These are phyloP conservation scores for Collichthys lucidus DNA, from an alignment of 2,113 vertebrate species.

Conservation along the genomic window DNA sequence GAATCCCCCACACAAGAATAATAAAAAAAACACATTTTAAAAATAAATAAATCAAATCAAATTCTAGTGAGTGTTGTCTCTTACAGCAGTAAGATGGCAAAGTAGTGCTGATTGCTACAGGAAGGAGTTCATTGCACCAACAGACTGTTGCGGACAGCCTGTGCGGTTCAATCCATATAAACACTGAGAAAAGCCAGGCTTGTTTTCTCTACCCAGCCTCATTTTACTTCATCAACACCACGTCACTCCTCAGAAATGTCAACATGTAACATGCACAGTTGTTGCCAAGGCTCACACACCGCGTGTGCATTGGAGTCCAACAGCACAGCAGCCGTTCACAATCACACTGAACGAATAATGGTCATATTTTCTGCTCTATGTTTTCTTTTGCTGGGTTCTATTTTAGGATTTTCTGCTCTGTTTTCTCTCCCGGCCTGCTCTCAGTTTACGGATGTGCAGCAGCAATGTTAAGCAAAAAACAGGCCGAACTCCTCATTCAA, in stretches of 20 bases:
- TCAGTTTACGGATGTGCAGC: neutral
- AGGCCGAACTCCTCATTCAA: conserved; percentile 7
- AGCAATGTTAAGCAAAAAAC: conserved; percentile 10
- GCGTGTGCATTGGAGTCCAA: neutral
- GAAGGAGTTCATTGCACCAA: neutral
- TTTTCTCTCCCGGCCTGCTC: neutral
- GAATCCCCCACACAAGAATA: neutral
- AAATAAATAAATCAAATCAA: too few species aligned
- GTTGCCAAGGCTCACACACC: neutral
- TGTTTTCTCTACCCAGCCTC: conserved; percentile 29
- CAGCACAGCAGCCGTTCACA: conserved; percentile 7
- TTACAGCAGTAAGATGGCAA: too few species aligned
- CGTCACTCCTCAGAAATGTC: conserved; percentile 18
- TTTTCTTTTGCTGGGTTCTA: conserved; percentile 19
- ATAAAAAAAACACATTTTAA: too few species aligned
- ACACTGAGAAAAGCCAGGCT: neutral
- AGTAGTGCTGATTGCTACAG: neutral
- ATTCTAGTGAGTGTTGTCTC: too few species aligned
- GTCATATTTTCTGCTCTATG: conserved; percentile 14
- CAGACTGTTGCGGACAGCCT: conserved; percentile 1
- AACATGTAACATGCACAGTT: neutral
- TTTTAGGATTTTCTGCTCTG: conserved; percentile 19
- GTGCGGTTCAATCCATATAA: conserved; percentile 4
- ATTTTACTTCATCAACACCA: conserved; percentile 29
- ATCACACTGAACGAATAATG: conserved; percentile 9